Evolutionary conservation across 2,888 invertebrate genomes (phyloP).

Genomic region (Flexamia atlantica): DNA sequence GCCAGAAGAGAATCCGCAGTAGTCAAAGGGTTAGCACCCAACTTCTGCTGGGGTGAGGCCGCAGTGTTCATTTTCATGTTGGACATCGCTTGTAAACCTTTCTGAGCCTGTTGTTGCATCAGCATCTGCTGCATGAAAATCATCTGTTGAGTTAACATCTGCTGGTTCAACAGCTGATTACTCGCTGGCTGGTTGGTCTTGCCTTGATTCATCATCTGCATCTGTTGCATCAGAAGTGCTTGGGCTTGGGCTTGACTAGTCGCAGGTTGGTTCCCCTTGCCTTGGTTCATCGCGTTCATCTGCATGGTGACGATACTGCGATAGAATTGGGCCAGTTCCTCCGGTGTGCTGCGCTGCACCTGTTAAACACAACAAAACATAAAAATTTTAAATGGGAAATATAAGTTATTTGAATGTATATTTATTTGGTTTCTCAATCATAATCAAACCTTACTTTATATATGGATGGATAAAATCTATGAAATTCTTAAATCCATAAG

Average conservation of each 20-base stretch:
- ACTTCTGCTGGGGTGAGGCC: neutral
- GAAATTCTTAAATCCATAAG: no score
- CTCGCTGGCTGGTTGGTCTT: neutral
- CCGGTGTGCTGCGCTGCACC: neutral
- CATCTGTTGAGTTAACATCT: conserved; percentile 26
- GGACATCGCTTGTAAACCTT: conserved; percentile 29
- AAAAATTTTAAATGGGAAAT: no score
- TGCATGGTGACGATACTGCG: conserved; percentile 49
- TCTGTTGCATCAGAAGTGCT: conserved; percentile 16
- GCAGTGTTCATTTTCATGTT: conserved; percentile 11
- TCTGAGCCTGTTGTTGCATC: conserved; percentile 40
- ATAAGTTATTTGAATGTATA: no score
- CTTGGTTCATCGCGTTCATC: conserved; percentile 31
- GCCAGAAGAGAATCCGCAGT: conserved; percentile 23
- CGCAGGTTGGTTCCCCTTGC: neutral
- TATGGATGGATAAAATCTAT: no score
- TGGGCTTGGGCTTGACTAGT: neutral
- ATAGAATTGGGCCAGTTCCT: conserved; percentile 59
- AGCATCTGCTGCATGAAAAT: conserved; percentile 38
- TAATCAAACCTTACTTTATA: no score
- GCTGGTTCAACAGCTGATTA: neutral
- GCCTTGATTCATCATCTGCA: conserved; percentile 22
- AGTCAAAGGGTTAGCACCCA: neutral
- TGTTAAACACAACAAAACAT: no score
- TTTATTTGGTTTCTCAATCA: no score